Evolutionary conservation across 2,797 vertebrate species (phyloP).

Genomic region (Poeciliopsis gracilis): DNA sequence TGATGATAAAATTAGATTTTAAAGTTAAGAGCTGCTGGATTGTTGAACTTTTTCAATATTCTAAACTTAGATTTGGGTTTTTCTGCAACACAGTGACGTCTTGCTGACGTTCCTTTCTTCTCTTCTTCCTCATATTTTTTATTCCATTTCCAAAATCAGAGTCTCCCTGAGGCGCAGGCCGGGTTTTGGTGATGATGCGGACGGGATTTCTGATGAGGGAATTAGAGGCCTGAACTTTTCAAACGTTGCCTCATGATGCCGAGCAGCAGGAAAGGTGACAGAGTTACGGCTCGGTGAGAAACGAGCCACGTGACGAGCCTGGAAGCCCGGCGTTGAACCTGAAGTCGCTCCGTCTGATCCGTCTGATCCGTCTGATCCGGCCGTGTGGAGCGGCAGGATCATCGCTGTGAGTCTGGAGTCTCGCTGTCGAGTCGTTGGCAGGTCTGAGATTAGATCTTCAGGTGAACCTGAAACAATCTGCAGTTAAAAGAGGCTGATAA

Average conservation of each 20-base stretch:
- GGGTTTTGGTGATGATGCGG: background rate
- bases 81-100: background rate
- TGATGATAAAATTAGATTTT: background rate
- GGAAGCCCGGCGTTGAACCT: background rate
- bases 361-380: background rate
- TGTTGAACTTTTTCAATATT: background rate
- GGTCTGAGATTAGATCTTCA: background rate
- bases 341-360: background rate
- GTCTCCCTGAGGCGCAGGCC: no score
- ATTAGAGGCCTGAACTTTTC: background rate
- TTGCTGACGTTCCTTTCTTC: no score
- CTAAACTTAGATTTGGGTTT: background rate
- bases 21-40: background rate
- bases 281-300: background rate
- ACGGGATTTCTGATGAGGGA: no score
- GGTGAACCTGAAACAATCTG: background rate
- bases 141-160: no score
- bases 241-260: background rate
- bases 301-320: background rate
- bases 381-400: background rate
- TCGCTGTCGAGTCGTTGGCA: background rate
- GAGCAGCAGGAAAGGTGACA: background rate
- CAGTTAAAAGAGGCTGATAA: background rate
- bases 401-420: background rate
- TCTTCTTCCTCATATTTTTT: no score